A percentile compares a stretch with the other conserved stretches of the same genome.
phyloP scores from a whole-genome alignment of 2,888 invertebrate genomes.

The Brachypalpus laphriformis region DNA sequence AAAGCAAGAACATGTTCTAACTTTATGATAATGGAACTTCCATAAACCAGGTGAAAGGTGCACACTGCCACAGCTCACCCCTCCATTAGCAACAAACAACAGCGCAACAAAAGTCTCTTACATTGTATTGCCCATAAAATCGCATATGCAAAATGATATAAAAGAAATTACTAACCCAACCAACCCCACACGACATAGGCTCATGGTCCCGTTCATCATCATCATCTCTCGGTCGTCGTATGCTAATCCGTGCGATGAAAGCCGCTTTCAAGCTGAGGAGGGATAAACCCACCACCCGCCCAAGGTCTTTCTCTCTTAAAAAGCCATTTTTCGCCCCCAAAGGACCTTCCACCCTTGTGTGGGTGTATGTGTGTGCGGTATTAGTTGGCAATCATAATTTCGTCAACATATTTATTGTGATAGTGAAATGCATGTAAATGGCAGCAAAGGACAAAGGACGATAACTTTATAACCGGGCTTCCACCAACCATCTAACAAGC shows the following conservation, averaged over 20 bases:
- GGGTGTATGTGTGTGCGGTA: conserved; percentile 21
- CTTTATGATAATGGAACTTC: conserved; percentile 71
- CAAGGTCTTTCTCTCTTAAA: conserved; percentile 52
- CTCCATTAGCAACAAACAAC: conserved; percentile 38
- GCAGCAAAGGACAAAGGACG: conserved; percentile 66
- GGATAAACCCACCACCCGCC: conserved; percentile 39
- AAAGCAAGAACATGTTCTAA: conserved; percentile 70
- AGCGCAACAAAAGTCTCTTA: conserved; percentile 39
- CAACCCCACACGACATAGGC: conserved; percentile 26
- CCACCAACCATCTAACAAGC: not conserved
- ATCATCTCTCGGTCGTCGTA: conserved; percentile 53
- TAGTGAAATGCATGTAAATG: conserved; percentile 72
- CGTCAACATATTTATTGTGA: conserved; percentile 73
- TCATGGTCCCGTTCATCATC: conserved; percentile 29
- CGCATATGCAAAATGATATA: conserved; percentile 72
- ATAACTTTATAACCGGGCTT: conserved; percentile 45
- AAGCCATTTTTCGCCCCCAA: conserved; percentile 41
- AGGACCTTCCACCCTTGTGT: conserved; percentile 11
- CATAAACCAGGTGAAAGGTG: conserved; percentile 71
- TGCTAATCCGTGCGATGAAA: conserved; percentile 70
- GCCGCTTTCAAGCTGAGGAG: conserved; percentile 42
- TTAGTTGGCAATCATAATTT: conserved; percentile 74
- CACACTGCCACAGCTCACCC: not conserved
- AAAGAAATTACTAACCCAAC: conserved; percentile 62
- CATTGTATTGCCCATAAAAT: conserved; percentile 71